These are phyloP conservation scores for Tetropium fuscum DNA, from an alignment of 2,888 invertebrate species.

Conservation along the genomic window DNA sequence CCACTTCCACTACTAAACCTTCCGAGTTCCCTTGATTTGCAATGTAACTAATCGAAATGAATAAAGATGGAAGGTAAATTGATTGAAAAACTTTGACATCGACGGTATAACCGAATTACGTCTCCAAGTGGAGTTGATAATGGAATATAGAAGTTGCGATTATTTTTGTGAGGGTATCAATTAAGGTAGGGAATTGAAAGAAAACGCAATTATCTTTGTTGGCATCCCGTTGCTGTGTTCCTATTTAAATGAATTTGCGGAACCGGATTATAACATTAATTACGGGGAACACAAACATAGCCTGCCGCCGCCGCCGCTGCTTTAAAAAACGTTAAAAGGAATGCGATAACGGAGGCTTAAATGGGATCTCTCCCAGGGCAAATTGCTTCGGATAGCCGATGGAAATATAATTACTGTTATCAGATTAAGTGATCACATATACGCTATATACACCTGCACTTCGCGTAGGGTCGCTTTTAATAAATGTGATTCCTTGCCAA, in stretches of 20 bases:
- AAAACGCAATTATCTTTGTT: slow-evolving; percentile 27
- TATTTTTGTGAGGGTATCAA: slow-evolving; percentile 27
- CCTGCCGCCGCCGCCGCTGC: too few species aligned
- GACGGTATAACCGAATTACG: slow-evolving; percentile 23
- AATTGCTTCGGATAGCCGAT: background rate
- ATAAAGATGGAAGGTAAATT: background rate
- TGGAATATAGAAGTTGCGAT: slow-evolving; percentile 21
- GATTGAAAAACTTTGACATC: slow-evolving; percentile 8
- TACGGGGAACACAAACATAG: background rate
- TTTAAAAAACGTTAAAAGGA: background rate
- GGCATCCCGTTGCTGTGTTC: slow-evolving; percentile 18
- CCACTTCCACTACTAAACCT: background rate
- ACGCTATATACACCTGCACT: too few species aligned
- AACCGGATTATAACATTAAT: slow-evolving; percentile 1
- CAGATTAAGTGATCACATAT: too few species aligned
- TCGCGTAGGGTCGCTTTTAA: too few species aligned
- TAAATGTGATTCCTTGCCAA: too few species aligned
- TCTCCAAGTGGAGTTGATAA: slow-evolving; percentile 23
- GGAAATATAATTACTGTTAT: background rate
- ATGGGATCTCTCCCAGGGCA: background rate
- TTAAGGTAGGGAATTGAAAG: slow-evolving; percentile 27
- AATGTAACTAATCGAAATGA: background rate
- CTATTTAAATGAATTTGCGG: slow-evolving; percentile 25
- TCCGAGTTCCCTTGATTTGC: background rate
- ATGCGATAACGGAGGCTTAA: background rate